phyloP scores from a whole-genome alignment of 2,888 invertebrate species.

The Aleiodes alternator region DNA sequence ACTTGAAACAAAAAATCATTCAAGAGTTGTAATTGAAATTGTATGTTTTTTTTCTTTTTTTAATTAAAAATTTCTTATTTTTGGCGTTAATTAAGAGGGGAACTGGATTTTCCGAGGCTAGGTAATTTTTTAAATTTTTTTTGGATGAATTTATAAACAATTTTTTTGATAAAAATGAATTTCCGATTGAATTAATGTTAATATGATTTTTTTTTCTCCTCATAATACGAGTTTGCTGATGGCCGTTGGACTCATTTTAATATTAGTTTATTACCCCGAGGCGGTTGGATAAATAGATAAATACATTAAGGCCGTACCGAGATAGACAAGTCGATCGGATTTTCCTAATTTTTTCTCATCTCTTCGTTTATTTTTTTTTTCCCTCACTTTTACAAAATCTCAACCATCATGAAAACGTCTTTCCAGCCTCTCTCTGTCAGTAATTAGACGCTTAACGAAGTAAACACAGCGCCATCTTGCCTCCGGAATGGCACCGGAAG shows the following conservation, averaged over 20 bases:
- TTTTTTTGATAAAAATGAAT: neutral
- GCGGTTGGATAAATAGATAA: conserved; percentile 72
- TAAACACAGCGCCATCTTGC: conserved; percentile 75
- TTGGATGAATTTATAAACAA: too few species aligned
- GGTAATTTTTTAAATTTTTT: too few species aligned
- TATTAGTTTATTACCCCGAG: conserved; percentile 70
- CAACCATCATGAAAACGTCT: conserved; percentile 13
- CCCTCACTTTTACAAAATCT: conserved; percentile 23
- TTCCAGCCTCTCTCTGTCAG: conserved; percentile 62
- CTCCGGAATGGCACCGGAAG: conserved; percentile 58
- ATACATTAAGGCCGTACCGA: conserved; percentile 70
- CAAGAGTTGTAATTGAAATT: neutral
- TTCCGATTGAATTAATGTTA: neutral
- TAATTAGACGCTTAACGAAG: conserved; percentile 76
- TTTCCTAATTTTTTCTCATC: conserved; percentile 58
- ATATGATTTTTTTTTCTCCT: conserved; percentile 11
- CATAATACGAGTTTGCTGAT: conserved; percentile 54
- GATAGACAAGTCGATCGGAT: conserved; percentile 69
- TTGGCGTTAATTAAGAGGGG: neutral
- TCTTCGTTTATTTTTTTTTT: conserved; percentile 11
- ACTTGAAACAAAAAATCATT: conserved; percentile 23
- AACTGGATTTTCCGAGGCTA: neutral
- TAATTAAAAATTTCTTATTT: neutral
- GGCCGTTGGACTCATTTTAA: conserved; percentile 71
- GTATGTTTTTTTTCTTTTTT: neutral